Evolutionary conservation across 2,888 invertebrate species (phyloP).

Genomic region (Tromatobia lineatoria): DNA sequence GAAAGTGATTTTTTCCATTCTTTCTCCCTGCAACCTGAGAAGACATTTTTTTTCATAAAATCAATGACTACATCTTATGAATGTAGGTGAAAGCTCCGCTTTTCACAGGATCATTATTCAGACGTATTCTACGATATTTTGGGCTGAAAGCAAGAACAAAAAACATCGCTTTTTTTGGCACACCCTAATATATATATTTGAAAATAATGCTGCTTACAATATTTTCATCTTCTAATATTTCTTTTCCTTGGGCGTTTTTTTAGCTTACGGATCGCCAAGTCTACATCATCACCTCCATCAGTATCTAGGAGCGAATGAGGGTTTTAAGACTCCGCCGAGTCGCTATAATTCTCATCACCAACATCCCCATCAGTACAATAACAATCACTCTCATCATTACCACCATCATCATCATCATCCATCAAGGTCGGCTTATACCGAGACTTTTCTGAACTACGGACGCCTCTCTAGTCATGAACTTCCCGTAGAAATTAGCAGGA

Average conservation of each 20-base stretch:
- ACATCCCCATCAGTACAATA: slow-evolving; percentile 79
- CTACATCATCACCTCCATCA: slow-evolving; percentile 83
- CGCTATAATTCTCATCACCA: slow-evolving; percentile 81
- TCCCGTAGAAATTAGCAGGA: slow-evolving; percentile 74
- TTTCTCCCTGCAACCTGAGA: too few species aligned
- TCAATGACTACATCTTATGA: too few species aligned
- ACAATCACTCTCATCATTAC: slow-evolving; percentile 75
- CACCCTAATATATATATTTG: too few species aligned
- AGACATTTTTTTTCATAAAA: too few species aligned
- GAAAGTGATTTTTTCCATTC: too few species aligned
- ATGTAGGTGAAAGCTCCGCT: too few species aligned
- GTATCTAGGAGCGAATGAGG: slow-evolving; percentile 81
- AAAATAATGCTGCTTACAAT: too few species aligned
- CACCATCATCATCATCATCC: slow-evolving; percentile 78
- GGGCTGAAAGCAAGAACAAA: too few species aligned
- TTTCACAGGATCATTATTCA: too few species aligned
- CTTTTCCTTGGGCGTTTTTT: background rate
- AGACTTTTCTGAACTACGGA: slow-evolving; percentile 82
- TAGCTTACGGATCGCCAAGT: slow-evolving; percentile 81
- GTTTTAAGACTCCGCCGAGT: slow-evolving; percentile 79
- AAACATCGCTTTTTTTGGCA: too few species aligned
- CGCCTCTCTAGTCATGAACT: slow-evolving; percentile 78
- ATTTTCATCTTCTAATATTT: background rate
- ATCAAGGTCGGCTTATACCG: slow-evolving; percentile 77
- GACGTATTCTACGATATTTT: too few species aligned